Percentiles rank a stretch among this genome's conserved stretches.
These are phyloP conservation scores for Saccostrea glomerata DNA, from an alignment of 1,140 invertebrate genomes.

Conservation along the genomic window DNA sequence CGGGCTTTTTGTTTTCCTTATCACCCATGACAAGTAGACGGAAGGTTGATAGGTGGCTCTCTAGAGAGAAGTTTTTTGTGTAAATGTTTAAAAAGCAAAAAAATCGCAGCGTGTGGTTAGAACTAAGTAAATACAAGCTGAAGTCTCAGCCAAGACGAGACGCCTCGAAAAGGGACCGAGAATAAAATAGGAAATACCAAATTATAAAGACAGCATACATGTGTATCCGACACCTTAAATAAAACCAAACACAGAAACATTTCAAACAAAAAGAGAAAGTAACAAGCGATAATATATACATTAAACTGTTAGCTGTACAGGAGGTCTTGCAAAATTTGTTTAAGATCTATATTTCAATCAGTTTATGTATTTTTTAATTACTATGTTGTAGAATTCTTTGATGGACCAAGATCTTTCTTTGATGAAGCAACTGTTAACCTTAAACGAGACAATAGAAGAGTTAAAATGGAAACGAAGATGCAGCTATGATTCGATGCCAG, in stretches of 20 bases:
- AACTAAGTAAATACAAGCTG: not conserved
- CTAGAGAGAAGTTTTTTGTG: not conserved
- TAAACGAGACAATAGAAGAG: constrained; percentile 72
- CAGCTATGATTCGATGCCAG: constrained; percentile 54
- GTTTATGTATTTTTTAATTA: not conserved
- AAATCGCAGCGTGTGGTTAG: constrained; percentile 4
- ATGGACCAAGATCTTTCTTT: constrained; percentile 72
- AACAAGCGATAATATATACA: no score
- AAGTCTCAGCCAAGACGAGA: not conserved
- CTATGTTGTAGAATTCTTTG: constrained; percentile 63
- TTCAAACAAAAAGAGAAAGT: not conserved
- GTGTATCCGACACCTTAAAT: not conserved
- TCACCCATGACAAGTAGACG: constrained; percentile 30
- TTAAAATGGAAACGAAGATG: constrained; percentile 68
- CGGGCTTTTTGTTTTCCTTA: constrained; percentile 24
- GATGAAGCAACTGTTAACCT: constrained; percentile 71
- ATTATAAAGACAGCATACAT: not conserved
- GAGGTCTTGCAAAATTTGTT: no score
- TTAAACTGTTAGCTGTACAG: no score
- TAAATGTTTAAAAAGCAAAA: not conserved
- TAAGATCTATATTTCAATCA: not conserved
- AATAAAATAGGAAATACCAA: not conserved
- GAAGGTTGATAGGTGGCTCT: not conserved
- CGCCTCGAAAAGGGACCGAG: not conserved
- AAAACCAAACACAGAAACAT: not conserved